Conservation (phyloP, 2,797 vertebrate genomes). For the Calcarius lapponicus region DNA sequence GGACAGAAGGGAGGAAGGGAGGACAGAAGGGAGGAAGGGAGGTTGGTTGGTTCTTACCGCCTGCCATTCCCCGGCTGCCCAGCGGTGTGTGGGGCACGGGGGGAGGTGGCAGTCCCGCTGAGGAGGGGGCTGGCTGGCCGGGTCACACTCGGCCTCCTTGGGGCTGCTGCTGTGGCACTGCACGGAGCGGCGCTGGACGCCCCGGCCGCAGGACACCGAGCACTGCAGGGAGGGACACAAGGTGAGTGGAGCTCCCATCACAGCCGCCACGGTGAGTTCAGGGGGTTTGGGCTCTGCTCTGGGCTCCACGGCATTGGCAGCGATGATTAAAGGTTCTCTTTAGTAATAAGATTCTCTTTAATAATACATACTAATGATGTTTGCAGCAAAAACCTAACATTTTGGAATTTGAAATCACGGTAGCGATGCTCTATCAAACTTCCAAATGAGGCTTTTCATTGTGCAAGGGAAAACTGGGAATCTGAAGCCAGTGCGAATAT, state of each 20-base stretch:
- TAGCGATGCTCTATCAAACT: neutral
- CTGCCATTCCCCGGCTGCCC: conserved; percentile 89
- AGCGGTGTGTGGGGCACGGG: conserved; percentile 81
- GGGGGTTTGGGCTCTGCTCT: neutral
- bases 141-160: conserved; percentile 79
- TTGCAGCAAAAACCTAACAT: neutral
- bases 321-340: rapidly evolving
- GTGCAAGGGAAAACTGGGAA: rapidly evolving
- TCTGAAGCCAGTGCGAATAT: neutral
- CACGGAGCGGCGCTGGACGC: conserved; percentile 82
- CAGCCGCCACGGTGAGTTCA: rapidly evolving
- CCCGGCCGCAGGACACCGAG: conserved; percentile 87
- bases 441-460: neutral
- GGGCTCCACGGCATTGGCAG: rapidly evolving
- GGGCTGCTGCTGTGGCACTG: conserved; percentile 78
- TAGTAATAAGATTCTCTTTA: too few species aligned
- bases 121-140: conserved; percentile 72
- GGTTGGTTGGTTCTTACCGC: conserved; percentile 74
- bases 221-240: conserved; percentile 77
- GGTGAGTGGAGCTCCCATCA: conserved; percentile 57
- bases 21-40: neutral
- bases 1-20: neutral
- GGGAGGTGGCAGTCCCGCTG: conserved; percentile 82
- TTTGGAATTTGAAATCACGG: neutral
- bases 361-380: neutral